A percentile compares a stretch with the other conserved stretches of the same genome.
These are phyloP conservation scores for Noctilio leporinus DNA, from an alignment of 2,113 vertebrate species.

Conservation along the genomic window DNA sequence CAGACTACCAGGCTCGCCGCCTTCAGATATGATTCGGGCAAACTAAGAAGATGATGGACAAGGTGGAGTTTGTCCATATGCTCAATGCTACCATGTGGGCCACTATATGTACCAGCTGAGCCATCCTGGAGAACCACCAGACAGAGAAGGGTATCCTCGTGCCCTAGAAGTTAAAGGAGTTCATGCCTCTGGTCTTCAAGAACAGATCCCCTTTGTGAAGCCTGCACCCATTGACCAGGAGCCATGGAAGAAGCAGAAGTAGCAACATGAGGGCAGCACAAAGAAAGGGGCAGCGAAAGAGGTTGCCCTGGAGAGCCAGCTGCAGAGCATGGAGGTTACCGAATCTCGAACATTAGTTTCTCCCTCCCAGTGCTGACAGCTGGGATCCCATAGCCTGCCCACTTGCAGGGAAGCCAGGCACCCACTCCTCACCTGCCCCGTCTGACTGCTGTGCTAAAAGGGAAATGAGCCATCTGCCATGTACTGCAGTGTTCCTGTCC, in stretches of 20 bases:
- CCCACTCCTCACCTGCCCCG: background rate
- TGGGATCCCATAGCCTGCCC: background rate
- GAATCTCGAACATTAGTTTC: slow-evolving; percentile 79
- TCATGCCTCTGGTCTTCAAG: slow-evolving; percentile 93
- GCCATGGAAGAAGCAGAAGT: slow-evolving; percentile 91
- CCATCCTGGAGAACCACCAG: slow-evolving; percentile 97
- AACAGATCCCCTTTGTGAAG: slow-evolving; percentile 91
- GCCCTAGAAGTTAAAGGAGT: slow-evolving; percentile 87
- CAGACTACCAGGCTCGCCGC: slow-evolving; percentile 95
- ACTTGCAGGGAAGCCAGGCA: background rate
- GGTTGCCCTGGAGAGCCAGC: slow-evolving; percentile 79
- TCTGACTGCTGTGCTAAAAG: background rate
- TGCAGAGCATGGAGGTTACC: slow-evolving; percentile 90
- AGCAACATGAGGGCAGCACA: slow-evolving; percentile 87
- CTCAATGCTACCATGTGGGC: slow-evolving; percentile 98
- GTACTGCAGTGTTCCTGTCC: background rate
- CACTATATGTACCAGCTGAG: slow-evolving; percentile 94
- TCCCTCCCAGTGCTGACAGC: fast-evolving
- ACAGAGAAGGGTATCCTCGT: slow-evolving; percentile 87
- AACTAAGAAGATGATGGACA: slow-evolving; percentile 99
- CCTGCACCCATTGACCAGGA: slow-evolving; percentile 95
- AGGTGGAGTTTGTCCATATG: slow-evolving; percentile 98
- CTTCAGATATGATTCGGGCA: slow-evolving; percentile 96
- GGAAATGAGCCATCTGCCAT: background rate
- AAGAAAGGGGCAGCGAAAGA: slow-evolving; percentile 81